These are phyloP conservation scores for Drosophila algonquin DNA, from an alignment of 2,888 invertebrate genomes.

Conservation along the genomic window DNA sequence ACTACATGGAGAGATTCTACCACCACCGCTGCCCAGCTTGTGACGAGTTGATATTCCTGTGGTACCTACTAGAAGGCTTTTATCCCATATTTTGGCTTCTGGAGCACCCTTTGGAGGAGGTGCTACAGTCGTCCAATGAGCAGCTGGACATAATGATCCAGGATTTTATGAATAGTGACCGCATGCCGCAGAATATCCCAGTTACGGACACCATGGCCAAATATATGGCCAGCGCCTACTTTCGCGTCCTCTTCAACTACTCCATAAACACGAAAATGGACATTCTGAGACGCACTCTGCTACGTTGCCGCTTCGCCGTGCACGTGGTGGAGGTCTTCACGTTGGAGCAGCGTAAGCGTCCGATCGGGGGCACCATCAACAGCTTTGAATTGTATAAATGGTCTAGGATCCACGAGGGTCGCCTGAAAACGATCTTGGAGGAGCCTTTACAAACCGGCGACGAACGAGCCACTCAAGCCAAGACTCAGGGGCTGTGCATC, in stretches of 20 bases:
- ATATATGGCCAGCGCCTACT: conserved; percentile 31
- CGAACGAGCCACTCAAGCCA: neutral
- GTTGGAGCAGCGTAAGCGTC: neutral
- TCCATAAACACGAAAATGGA: neutral
- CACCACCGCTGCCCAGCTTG: neutral
- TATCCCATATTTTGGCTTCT: conserved; percentile 3
- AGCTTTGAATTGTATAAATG: conserved; percentile 3
- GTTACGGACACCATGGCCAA: conserved; percentile 5
- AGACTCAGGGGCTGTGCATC: neutral
- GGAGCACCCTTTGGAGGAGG: neutral
- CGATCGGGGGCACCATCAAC: neutral
- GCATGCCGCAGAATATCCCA: accelerated
- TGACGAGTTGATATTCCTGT: conserved; percentile 11
- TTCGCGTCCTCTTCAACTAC: neutral
- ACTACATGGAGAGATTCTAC: conserved; percentile 26
- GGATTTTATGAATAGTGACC: neutral
- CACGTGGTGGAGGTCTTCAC: conserved; percentile 10
- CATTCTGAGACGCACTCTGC: neutral
- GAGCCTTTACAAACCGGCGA: neutral
- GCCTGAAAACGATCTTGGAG: neutral
- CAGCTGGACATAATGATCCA: neutral
- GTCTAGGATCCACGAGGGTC: conserved; percentile 3
- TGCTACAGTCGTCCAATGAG: neutral
- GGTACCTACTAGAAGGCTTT: conserved; percentile 25
- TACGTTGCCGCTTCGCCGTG: conserved; percentile 20